Evolutionary conservation across 2,888 invertebrate genomes (phyloP).

Genomic region (Candidula unifasciata): DNA sequence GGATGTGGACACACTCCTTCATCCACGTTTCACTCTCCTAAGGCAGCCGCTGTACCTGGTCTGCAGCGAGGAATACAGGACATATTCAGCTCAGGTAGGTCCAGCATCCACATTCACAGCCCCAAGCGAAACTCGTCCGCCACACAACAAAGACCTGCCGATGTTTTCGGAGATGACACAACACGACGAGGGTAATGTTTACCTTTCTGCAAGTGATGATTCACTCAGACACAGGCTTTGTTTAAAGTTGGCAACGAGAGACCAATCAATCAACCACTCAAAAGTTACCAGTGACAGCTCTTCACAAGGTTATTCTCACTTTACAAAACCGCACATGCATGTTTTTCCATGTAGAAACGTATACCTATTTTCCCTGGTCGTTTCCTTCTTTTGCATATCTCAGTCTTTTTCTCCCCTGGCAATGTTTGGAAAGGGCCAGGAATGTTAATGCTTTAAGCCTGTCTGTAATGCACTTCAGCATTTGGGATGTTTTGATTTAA

Average conservation of each 20-base stretch:
- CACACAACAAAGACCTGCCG: not conserved
- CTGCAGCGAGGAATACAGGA: too few relatives aligned
- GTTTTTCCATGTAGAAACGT: not conserved
- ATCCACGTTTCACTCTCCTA: too few relatives aligned
- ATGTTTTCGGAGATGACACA: not conserved
- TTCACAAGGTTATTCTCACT: not conserved
- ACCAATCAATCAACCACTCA: constrained; percentile 2
- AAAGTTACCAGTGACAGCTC: not conserved
- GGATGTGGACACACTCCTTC: too few relatives aligned
- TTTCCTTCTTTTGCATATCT: not conserved
- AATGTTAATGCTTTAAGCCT: not conserved
- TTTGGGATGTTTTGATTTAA: not conserved
- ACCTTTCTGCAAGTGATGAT: not conserved
- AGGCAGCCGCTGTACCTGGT: too few relatives aligned
- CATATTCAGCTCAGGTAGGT: too few relatives aligned
- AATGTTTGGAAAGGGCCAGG: not conserved
- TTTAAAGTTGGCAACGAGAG: not conserved
- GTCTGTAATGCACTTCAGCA: not conserved
- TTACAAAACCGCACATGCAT: not conserved
- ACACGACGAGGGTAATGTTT: not conserved
- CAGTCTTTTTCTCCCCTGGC: not conserved
- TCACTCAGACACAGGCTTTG: not conserved
- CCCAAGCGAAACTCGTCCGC: too few relatives aligned
- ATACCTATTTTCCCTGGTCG: not conserved
- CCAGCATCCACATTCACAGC: not conserved